Percentiles rank a stretch among this genome's conserved stretches.
These are phyloP conservation scores for human DNA, from an alignment of 2,113 vertebrate species.

Conservation along the genomic window DNA sequence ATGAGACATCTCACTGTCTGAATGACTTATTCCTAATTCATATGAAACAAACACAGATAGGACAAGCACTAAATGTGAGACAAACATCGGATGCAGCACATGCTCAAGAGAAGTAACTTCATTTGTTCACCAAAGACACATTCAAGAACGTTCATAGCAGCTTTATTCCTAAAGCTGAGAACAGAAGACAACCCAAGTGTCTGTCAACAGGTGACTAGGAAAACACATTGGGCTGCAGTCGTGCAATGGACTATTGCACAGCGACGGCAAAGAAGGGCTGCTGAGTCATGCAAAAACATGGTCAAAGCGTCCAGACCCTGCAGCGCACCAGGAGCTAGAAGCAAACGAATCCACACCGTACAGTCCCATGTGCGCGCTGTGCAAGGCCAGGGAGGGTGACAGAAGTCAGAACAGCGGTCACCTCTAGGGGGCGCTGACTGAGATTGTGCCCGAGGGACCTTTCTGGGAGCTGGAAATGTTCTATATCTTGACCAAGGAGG, in stretches of 20 bases:
- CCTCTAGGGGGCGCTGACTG: not conserved
- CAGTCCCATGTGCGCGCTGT: fast-evolving
- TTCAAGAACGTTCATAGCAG: fast-evolving
- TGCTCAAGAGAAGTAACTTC: not conserved
- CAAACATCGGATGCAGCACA: not conserved
- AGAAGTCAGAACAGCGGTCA: fast-evolving
- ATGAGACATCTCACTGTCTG: fast-evolving
- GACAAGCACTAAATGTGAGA: not conserved
- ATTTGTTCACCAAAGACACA: not conserved
- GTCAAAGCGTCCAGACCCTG: fast-evolving
- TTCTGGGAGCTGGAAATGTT: not conserved
- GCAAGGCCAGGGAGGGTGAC: not conserved
- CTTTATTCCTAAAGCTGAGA: not conserved
- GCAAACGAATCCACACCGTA: not conserved
- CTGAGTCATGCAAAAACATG: fast-evolving
- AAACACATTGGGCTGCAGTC: fast-evolving
- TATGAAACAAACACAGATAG: not conserved
- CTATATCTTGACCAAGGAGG: not conserved
- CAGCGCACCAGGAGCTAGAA: not conserved
- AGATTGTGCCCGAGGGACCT: not conserved
- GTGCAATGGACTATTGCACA: fast-evolving
- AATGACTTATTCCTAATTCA: not conserved
- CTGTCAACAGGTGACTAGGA: not conserved
- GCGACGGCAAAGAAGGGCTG: not conserved
- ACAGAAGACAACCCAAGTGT: not conserved